Conservation (phyloP, 2,797 vertebrate species). For the Enteromius treurensis region DNA sequence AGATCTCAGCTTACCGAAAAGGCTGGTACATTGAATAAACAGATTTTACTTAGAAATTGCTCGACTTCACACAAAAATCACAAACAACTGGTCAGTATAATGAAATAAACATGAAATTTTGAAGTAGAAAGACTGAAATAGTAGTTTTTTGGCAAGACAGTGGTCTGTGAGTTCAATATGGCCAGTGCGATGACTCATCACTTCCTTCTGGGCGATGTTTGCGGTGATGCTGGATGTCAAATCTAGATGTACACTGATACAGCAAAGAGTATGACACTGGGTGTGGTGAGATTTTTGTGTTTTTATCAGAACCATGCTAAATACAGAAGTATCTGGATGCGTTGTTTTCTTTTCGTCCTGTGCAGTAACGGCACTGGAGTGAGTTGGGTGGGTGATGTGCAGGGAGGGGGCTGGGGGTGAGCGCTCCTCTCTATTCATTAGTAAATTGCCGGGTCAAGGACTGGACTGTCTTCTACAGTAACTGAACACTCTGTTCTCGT, state of each 20-base stretch:
- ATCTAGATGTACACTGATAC: not conserved
- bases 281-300: not conserved
- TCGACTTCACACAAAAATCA: too few species aligned
- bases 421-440: constrained; percentile 34
- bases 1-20: too few species aligned
- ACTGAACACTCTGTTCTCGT: constrained; percentile 25
- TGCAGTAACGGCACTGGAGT: not conserved
- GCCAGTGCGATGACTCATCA: not conserved
- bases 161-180: not conserved
- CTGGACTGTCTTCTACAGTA: not conserved
- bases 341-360: not conserved
- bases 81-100: too few species aligned
- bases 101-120: too few species aligned
- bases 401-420: not conserved
- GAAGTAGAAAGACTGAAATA: too few species aligned
- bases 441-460: constrained; percentile 36
- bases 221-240: not conserved
- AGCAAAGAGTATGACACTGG: not conserved
- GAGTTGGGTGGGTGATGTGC: not conserved
- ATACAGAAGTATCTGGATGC: not conserved
- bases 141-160: not conserved
- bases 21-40: too few species aligned
- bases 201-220: not conserved
- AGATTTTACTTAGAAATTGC: too few species aligned
- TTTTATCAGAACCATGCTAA: not conserved